Conservation (phyloP, 1,140 invertebrate species). For the Paraescarpia echinospica region DNA sequence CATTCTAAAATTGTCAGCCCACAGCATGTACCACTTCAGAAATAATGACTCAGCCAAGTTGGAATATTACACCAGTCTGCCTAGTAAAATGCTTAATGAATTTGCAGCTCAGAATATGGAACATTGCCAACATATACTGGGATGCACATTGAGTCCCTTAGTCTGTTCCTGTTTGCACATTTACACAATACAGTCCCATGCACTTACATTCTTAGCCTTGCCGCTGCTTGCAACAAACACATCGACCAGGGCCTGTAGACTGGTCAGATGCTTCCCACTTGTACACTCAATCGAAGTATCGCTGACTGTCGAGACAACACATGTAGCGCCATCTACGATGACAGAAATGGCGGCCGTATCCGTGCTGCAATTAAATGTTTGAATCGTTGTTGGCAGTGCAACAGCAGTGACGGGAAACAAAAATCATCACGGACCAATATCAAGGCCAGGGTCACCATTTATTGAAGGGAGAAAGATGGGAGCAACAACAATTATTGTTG, state of each 20-base stretch:
- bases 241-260: not conserved
- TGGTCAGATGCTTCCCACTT: not conserved
- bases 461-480: too few species aligned
- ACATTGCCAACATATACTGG: not conserved
- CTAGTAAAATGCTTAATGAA: not conserved
- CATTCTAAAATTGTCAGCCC: not conserved
- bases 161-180: not conserved
- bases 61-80: too few species aligned
- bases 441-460: too few species aligned
- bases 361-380: not conserved
- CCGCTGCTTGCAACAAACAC: not conserved
- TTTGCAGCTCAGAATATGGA: not conserved
- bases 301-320: not conserved
- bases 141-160: not conserved
- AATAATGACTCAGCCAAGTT: not conserved
- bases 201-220: not conserved
- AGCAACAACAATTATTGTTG: too few species aligned
- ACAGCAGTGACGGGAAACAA: too few species aligned
- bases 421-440: too few species aligned
- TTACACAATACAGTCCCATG: not conserved
- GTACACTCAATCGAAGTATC: constrained; percentile 5
- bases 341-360: not conserved
- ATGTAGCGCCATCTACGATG: not conserved
- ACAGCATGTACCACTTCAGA: not conserved
- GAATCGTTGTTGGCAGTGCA: too few species aligned